Conservation (phyloP, 2,113 vertebrate species). For the Naja naja region DNA sequence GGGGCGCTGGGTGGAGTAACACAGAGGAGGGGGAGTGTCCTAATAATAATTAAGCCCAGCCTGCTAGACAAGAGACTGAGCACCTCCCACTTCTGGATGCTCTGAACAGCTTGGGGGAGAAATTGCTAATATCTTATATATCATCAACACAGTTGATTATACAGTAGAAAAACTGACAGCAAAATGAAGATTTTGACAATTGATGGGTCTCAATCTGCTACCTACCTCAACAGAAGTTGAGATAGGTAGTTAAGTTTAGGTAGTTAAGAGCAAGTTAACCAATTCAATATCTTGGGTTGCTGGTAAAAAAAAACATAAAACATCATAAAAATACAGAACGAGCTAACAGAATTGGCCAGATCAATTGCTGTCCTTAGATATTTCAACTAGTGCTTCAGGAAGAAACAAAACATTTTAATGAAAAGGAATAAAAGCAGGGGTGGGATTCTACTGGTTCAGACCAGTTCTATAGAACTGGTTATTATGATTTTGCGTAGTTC, state of each 20-base stretch:
- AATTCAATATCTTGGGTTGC: background rate
- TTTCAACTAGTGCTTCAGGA: background rate
- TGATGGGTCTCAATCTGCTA: background rate
- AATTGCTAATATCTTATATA: background rate
- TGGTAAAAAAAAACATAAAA: background rate
- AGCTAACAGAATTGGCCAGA: background rate
- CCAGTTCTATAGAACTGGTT: too few relatives aligned
- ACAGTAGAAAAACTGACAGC: background rate
- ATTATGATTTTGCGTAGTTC: too few relatives aligned
- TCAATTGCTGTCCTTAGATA: background rate
- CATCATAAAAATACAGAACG: background rate
- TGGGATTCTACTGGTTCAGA: too few relatives aligned
- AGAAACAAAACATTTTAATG: background rate
- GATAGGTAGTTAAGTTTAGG: too few relatives aligned
- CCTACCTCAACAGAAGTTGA: background rate
- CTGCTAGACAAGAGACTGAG: too few relatives aligned
- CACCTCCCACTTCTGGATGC: too few relatives aligned
- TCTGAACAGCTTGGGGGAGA: too few relatives aligned
- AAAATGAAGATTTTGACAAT: background rate
- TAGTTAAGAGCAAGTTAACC: background rate
- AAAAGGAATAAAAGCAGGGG: background rate
- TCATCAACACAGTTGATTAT: background rate
- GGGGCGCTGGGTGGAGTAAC: too few relatives aligned
- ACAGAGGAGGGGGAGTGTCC: too few relatives aligned
- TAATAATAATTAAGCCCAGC: too few relatives aligned